Evolutionary conservation across 2,888 invertebrate genomes (phyloP).

Genomic region (Yponomeuta plumbellus): DNA sequence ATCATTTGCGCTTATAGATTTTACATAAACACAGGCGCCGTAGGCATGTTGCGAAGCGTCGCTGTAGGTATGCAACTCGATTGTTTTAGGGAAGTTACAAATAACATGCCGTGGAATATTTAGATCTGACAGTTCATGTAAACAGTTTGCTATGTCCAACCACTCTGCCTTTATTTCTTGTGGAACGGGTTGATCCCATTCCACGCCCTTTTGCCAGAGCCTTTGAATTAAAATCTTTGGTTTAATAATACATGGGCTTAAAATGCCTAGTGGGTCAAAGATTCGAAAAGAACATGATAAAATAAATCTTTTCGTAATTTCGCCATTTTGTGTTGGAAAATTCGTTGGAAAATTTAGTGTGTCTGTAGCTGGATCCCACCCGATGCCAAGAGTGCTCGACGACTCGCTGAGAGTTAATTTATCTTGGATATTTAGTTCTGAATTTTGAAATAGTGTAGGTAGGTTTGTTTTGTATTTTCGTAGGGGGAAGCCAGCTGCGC

Average conservation of each 20-base stretch:
- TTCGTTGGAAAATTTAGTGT: not conserved
- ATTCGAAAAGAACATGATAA: constrained; percentile 1
- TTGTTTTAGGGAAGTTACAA: too few relatives aligned
- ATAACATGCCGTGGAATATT: constrained; percentile 8
- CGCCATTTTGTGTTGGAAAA: not conserved
- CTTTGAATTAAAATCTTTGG: constrained; percentile 14
- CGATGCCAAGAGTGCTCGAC: not conserved
- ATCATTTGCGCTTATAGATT: not conserved
- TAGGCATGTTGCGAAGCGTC: not conserved
- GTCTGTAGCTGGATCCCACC: constrained; percentile 1
- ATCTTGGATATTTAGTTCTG: not conserved
- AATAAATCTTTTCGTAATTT: constrained; percentile 12
- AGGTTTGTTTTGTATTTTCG: constrained; percentile 9
- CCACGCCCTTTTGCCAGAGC: not conserved
- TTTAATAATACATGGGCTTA: not conserved
- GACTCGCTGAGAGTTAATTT: not conserved
- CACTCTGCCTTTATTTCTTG: not conserved
- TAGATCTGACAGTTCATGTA: not conserved
- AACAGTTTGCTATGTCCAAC: not conserved
- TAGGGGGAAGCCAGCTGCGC: constrained; percentile 2
- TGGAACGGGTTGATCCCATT: not conserved
- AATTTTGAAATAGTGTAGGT: not conserved
- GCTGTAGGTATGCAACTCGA: constrained; percentile 2
- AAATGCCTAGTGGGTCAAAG: constrained; percentile 11
- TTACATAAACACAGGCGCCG: constrained; percentile 1